phyloP scores from a whole-genome alignment of 1,140 invertebrate species.

The Goniozus legneri region DNA sequence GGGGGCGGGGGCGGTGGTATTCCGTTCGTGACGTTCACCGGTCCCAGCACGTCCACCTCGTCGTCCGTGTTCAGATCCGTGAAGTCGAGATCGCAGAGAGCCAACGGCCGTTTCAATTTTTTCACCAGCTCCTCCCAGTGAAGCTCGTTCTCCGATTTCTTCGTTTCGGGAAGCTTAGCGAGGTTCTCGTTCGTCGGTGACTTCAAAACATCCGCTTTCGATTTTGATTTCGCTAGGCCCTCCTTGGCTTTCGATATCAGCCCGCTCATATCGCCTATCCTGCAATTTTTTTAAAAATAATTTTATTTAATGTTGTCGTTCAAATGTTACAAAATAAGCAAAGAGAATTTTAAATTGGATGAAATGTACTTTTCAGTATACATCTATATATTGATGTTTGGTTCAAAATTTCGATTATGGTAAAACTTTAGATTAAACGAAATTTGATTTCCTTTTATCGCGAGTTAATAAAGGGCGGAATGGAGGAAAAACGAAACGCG shows the following conservation, averaged over 20 bases:
- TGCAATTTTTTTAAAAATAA: too few relatives aligned
- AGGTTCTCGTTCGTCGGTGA: constrained; percentile 63
- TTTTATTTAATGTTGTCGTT: too few relatives aligned
- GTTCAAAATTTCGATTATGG: too few relatives aligned
- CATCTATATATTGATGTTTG: too few relatives aligned
- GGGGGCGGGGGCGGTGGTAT: constrained; percentile 73
- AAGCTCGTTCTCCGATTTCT: constrained; percentile 89
- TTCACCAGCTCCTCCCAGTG: constrained; percentile 92
- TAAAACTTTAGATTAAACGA: too few relatives aligned
- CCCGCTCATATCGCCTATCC: constrained; percentile 81
- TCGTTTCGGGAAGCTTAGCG: constrained; percentile 64
- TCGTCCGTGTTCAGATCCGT: constrained; percentile 85
- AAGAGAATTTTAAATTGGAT: too few relatives aligned
- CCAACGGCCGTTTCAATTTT: constrained; percentile 76
- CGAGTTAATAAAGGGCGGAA: too few relatives aligned
- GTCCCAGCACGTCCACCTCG: constrained; percentile 64
- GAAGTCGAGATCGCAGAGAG: constrained; percentile 94
- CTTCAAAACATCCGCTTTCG: constrained; percentile 69
- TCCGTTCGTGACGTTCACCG: constrained; percentile 59
- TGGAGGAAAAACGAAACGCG: too few relatives aligned
- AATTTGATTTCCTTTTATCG: too few relatives aligned
- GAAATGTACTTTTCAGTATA: too few relatives aligned
- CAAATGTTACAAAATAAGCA: too few relatives aligned
- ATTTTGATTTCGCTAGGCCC: constrained; percentile 79
- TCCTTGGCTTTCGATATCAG: constrained; percentile 92